Evolutionary conservation across 2,888 invertebrate genomes (phyloP), one percentile per base, ranked within the genome.

Genomic region (Ptilodon capucinus): DNA sequence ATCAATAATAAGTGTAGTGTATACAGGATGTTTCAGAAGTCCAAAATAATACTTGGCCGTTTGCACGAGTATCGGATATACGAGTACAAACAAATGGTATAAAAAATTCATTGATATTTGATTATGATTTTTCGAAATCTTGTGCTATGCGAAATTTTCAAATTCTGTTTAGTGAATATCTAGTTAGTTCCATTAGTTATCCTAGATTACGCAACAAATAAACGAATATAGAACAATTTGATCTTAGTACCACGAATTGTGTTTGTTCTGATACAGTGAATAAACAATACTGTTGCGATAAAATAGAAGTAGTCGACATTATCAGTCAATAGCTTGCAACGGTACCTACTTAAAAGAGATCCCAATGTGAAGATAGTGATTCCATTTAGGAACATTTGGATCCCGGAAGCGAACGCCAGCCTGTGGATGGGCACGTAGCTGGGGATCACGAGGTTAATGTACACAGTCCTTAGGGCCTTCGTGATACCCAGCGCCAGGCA

Each of bases 381-480:
- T 14, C 95, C 95, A 73, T 95, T 95, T 49, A 92, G 88, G 51
- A 95, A 91, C 92, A 94, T 94, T 72, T 95, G 95, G 35, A 95
- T 92, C 2, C 94, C 94, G 5, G 93, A 92, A 2, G 95, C 95
- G 39, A 93, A 93, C 1, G 95, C 92, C 17, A 95, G 78, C 60
- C 93, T 86, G 44, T 95, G 93, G 28, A 95, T 77, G 0, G 94
- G 94, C 5, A 95, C 94, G 64, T 95, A 92, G 68, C 86, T 92
- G 0, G 95, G 95, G 48, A 95, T 93, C 3, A 95, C 92, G 13
- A 95, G 81, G 39, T 92, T 91, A 92, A 94, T 93, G 67, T 94
- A 95, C 0, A 95, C 94, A 0, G 94, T 93, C 52, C 95, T 84
- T 21, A 95, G 84, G 0, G 95, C 95, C 83, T 95, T 95, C 0